Conservation (phyloP, 2,113 vertebrate species). For the Axis porcinus region DNA sequence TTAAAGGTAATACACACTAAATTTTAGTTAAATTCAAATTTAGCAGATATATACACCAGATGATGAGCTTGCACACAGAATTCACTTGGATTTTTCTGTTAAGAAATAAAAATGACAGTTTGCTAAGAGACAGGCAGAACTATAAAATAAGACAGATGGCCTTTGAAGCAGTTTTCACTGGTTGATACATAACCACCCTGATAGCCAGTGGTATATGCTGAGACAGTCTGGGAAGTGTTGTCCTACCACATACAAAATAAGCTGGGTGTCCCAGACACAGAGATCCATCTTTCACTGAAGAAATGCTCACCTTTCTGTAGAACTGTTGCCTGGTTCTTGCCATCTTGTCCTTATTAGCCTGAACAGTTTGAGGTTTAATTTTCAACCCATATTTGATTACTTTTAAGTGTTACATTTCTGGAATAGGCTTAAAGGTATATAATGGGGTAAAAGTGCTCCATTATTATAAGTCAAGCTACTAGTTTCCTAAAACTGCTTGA, state of each 20-base stretch:
- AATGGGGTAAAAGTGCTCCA: neutral
- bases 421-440: neutral
- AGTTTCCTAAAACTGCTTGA: neutral
- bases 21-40: constrained; percentile 53
- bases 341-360: neutral
- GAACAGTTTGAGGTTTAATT: neutral
- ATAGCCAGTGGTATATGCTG: neutral
- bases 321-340: neutral
- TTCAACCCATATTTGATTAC: neutral
- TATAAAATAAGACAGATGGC: constrained; percentile 43
- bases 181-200: neutral
- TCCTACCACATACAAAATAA: neutral
- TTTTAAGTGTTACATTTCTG: neutral
- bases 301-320: neutral
- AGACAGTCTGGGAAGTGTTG: neutral
- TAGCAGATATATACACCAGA: constrained; percentile 53
- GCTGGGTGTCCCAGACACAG: neutral
- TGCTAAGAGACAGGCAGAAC: neutral
- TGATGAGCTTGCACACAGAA: constrained; percentile 46
- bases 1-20: constrained; percentile 29
- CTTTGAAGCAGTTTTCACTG: constrained; percentile 54
- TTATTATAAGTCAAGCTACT: neutral
- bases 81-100: constrained; percentile 40
- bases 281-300: neutral
- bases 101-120: constrained; percentile 48